phyloP scores from a whole-genome alignment of 2,113 vertebrate species.

The Vidua macroura region DNA sequence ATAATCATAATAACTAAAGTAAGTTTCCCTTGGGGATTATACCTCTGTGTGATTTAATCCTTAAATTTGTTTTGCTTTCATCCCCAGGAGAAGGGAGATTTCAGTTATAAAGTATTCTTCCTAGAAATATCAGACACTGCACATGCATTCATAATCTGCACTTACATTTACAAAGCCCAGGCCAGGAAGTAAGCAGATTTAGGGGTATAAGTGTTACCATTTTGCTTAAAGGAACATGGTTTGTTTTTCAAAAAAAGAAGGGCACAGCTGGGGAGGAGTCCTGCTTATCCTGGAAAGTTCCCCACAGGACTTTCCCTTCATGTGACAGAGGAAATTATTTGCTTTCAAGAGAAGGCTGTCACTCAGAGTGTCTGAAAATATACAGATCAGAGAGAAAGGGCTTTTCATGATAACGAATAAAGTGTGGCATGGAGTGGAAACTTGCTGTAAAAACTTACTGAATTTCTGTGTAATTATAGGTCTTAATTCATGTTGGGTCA shows the following conservation, averaged over 20 bases:
- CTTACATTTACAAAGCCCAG: constrained; percentile 55
- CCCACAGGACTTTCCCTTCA: neutral
- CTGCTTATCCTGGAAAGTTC: neutral
- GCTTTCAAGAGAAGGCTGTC: neutral
- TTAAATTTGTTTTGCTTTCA: constrained; percentile 80
- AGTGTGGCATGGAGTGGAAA: neutral
- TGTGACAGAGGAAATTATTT: neutral
- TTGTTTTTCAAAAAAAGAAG: neutral
- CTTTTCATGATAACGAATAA: neutral
- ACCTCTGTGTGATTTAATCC: constrained; percentile 78
- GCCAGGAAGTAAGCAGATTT: constrained; percentile 35
- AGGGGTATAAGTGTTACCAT: neutral
- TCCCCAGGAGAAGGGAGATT: constrained; percentile 74
- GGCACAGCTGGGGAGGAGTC: neutral
- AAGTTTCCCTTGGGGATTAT: constrained; percentile 73
- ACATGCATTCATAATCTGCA: constrained; percentile 61
- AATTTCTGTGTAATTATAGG: neutral
- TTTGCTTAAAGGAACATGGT: neutral
- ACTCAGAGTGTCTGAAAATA: neutral
- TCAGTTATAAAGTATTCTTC: constrained; percentile 70
- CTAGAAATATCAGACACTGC: constrained; percentile 50
- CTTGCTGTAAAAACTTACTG: neutral
- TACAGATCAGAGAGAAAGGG: neutral
- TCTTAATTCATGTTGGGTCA: neutral
- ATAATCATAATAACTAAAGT: constrained; percentile 75